Percentiles rank a stretch among this genome's conserved stretches.
phyloP scores from a whole-genome alignment of 2,888 invertebrate species.

The Nomada ferruginata region DNA sequence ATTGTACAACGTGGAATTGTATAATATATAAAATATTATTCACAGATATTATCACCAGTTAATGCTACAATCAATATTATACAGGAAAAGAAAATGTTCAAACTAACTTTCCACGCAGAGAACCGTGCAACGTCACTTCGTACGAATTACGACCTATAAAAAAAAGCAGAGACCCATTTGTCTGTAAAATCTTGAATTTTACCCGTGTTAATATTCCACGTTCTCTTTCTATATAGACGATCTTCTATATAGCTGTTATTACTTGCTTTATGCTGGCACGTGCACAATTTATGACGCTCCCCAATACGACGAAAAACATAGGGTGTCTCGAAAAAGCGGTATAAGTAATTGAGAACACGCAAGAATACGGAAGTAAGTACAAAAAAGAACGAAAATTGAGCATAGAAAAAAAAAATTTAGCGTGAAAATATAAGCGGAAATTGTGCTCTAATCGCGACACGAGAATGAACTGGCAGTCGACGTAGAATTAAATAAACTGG shows the following conservation, averaged over 20 bases:
- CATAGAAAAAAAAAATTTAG: background rate
- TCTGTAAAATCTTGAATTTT: no score
- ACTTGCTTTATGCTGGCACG: background rate
- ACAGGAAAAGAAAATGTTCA: no score
- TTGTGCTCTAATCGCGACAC: background rate
- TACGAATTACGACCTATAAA: no score
- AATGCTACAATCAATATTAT: no score
- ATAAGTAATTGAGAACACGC: background rate
- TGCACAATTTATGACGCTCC: background rate
- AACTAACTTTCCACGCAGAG: no score
- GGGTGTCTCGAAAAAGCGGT: background rate
- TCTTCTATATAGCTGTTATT: background rate
- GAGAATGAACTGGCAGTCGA: background rate
- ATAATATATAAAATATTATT: no score
- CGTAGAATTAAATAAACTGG: constrained; percentile 20
- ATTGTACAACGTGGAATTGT: no score
- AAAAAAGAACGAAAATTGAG: background rate
- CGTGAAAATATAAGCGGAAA: constrained; percentile 13
- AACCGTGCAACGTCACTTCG: no score
- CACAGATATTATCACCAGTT: no score
- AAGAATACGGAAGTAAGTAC: background rate
- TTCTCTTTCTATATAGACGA: no score
- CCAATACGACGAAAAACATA: background rate
- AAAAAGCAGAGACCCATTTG: no score
- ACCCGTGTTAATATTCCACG: no score